Percentiles rank a stretch among this genome's conserved stretches.
phyloP scores from a whole-genome alignment of 2,888 invertebrate genomes.

The Dicranocentrus wangi region DNA sequence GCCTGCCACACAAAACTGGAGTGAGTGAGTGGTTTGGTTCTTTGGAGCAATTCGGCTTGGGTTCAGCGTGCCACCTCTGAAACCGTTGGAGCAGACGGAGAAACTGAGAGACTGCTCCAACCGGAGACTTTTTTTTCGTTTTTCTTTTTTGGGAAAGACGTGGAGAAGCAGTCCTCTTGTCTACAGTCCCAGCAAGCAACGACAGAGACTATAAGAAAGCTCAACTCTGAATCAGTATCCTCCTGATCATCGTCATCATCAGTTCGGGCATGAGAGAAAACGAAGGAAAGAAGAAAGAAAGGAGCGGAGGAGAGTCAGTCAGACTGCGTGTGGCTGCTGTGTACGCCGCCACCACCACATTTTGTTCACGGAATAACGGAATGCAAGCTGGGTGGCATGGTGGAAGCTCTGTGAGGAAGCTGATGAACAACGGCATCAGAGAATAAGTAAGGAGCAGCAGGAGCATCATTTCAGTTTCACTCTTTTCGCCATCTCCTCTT shows the following conservation, averaged over 20 bases:
- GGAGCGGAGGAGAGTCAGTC: not conserved
- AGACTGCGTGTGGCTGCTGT: not conserved
- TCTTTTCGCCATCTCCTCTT: slow-evolving; percentile 25
- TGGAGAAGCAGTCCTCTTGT: slow-evolving; percentile 29
- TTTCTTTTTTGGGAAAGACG: slow-evolving; percentile 12
- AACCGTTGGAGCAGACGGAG: not conserved
- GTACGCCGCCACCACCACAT: too few species aligned
- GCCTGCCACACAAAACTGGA: too few species aligned
- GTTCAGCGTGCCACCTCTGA: too few species aligned
- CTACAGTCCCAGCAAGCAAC: slow-evolving; percentile 52
- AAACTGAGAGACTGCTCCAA: slow-evolving; percentile 5
- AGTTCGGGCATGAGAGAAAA: too few species aligned
- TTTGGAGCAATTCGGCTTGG: too few species aligned
- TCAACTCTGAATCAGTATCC: slow-evolving; percentile 53
- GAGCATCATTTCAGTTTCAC: slow-evolving; percentile 29
- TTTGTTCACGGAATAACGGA: too few species aligned
- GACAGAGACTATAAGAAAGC: slow-evolving; percentile 42
- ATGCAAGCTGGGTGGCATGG: not conserved
- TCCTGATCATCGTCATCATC: slow-evolving; percentile 1
- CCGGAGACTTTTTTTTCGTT: slow-evolving; percentile 33
- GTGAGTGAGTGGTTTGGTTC: too few species aligned
- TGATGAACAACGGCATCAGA: not conserved
- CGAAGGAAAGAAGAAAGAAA: slow-evolving; percentile 3
- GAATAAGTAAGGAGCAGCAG: too few species aligned
- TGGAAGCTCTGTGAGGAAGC: too few species aligned